phyloP scores from a whole-genome alignment of 35 echinoderm and acorn worm species.

The Lytechinus variegatus region DNA sequence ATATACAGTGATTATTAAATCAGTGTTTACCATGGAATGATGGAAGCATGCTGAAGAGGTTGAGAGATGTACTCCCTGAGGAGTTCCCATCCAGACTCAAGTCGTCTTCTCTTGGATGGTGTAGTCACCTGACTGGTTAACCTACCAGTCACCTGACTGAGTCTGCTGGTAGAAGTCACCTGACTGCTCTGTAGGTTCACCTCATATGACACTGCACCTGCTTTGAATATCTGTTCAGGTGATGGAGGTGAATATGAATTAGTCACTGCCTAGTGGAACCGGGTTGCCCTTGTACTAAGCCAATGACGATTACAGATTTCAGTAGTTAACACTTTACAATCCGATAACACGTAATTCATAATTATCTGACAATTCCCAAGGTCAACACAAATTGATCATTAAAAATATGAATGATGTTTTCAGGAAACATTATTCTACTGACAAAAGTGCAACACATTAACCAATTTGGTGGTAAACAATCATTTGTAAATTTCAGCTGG shows the following conservation, averaged over 20 bases:
- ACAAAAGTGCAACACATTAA: too few species aligned
- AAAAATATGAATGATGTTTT: too few species aligned
- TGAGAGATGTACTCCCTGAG: constrained; percentile 64
- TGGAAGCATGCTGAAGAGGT: constrained; percentile 54
- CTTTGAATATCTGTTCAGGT: not conserved
- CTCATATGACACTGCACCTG: constrained; percentile 17
- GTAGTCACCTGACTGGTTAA: constrained; percentile 36
- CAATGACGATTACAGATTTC: not conserved
- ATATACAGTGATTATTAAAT: not conserved
- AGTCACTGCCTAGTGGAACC: too few species aligned
- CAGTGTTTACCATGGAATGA: constrained; percentile 70
- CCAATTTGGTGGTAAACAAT: too few species aligned
- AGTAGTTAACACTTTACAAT: too few species aligned
- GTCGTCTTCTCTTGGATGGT: constrained; percentile 69
- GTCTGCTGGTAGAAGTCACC: constrained; percentile 7
- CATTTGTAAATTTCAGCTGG: too few species aligned
- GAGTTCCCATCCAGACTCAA: constrained; percentile 70
- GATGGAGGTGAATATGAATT: too few species aligned
- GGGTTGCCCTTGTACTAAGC: not conserved
- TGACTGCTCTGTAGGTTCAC: constrained; percentile 45
- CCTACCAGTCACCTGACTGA: not conserved
- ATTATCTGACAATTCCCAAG: too few species aligned
- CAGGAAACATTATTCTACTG: too few species aligned
- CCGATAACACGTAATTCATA: too few species aligned
- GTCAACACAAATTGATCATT: too few species aligned